A percentile compares a stretch with the other conserved stretches of the same genome.
Evolutionary conservation across 2,797 vertebrate species (phyloP).

Genomic region (Rhadinocentrus ornatus): DNA sequence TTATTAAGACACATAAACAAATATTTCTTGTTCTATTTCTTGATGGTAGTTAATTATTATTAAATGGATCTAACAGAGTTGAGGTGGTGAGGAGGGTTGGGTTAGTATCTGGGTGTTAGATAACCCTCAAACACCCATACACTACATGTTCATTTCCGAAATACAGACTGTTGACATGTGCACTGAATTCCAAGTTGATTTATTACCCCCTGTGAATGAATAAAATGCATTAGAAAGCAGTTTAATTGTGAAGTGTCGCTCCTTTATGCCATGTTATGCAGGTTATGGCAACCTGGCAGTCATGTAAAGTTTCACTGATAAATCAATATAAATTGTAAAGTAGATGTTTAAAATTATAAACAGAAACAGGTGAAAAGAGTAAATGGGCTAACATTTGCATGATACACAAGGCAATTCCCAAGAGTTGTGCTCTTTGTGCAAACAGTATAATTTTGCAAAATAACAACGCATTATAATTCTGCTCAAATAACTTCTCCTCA

Average conservation of each 20-base stretch:
- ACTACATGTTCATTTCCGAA: slow-evolving; percentile 2
- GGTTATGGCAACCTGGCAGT: neutral
- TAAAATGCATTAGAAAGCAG: slow-evolving; percentile 5
- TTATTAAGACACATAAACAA: neutral
- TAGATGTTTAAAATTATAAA: slow-evolving; percentile 48
- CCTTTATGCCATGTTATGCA: slow-evolving; percentile 15
- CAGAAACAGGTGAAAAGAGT: slow-evolving; percentile 33
- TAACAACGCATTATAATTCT: slow-evolving; percentile 74
- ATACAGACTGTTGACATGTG: neutral
- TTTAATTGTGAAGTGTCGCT: slow-evolving; percentile 14
- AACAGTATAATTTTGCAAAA: slow-evolving; percentile 70
- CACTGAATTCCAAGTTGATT: slow-evolving; percentile 13
- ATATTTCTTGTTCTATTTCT: neutral
- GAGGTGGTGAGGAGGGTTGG: neutral
- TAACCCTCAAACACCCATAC: neutral
- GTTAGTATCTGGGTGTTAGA: neutral
- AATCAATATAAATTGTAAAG: slow-evolving; percentile 53
- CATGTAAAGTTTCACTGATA: slow-evolving; percentile 24
- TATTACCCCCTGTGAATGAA: slow-evolving; percentile 4
- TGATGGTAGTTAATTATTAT: neutral
- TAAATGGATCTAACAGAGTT: neutral
- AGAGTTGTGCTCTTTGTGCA: slow-evolving; percentile 69
- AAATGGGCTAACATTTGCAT: slow-evolving; percentile 62
- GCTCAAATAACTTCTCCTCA: slow-evolving; percentile 64
- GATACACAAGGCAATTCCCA: slow-evolving; percentile 60